A percentile compares a stretch with the other conserved stretches of the same genome.
Evolutionary conservation across 2,888 invertebrate genomes (phyloP).

Genomic region (Congeria kusceri): DNA sequence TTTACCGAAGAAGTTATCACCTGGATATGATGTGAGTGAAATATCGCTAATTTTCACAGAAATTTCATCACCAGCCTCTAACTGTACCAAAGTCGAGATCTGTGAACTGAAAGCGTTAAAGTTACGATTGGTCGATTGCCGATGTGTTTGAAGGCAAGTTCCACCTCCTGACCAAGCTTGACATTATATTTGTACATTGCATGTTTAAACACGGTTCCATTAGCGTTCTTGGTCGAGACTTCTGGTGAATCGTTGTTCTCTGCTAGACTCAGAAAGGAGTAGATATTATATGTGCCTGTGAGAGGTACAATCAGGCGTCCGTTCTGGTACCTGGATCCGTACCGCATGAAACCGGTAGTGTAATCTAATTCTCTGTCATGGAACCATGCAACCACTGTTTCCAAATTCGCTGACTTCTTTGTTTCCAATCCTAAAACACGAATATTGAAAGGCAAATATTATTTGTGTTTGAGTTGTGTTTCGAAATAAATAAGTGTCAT

Average conservation of each 20-base stretch:
- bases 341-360: slow-evolving; percentile 5
- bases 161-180: neutral
- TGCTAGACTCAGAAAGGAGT: slow-evolving; percentile 19
- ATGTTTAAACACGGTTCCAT: slow-evolving; percentile 8
- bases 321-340: slow-evolving; percentile 25
- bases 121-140: slow-evolving; percentile 5
- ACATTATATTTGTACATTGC: slow-evolving; percentile 25
- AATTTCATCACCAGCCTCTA: slow-evolving; percentile 29
- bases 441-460: too few species aligned
- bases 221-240: neutral
- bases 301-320: slow-evolving; percentile 28
- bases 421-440: too few species aligned
- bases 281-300: slow-evolving; percentile 18
- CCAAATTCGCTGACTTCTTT: too few species aligned
- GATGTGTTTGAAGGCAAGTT: slow-evolving; percentile 16
- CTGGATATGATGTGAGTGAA: neutral
- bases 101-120: slow-evolving; percentile 23
- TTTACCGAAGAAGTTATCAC: slow-evolving; percentile 24
- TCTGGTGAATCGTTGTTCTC: neutral
- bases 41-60: slow-evolving; percentile 25
- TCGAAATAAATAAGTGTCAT: too few species aligned
- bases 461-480: too few species aligned
- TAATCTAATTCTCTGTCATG: slow-evolving; percentile 12
- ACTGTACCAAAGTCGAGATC: slow-evolving; percentile 9
- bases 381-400: slow-evolving; percentile 9